Conservation (phyloP, 2,113 vertebrate genomes). For the Vicugna pacos region DNA sequence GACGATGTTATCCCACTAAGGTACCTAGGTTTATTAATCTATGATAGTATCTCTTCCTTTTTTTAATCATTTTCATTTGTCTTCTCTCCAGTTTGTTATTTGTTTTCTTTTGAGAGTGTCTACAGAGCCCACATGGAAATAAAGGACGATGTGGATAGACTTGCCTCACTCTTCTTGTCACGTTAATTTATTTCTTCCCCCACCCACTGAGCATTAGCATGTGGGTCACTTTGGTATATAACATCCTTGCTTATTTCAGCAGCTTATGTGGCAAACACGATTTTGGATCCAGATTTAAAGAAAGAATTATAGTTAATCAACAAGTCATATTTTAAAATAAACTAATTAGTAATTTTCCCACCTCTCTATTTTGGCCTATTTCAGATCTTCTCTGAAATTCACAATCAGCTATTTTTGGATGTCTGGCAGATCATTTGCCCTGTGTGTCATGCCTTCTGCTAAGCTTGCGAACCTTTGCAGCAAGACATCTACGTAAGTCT, state of each 20-base stretch:
- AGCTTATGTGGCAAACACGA: neutral
- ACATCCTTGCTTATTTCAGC: neutral
- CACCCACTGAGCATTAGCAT: neutral
- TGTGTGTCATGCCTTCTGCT: slow-evolving; percentile 34
- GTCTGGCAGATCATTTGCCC: neutral
- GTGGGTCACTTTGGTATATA: slow-evolving; percentile 6
- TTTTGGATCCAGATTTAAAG: slow-evolving; percentile 33
- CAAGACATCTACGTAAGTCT: neutral
- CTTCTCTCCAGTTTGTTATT: neutral
- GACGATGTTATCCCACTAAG: neutral
- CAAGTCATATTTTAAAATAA: slow-evolving; percentile 63
- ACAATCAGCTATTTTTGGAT: slow-evolving; percentile 47
- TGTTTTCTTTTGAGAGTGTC: neutral
- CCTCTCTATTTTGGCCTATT: slow-evolving; percentile 38
- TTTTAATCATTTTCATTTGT: slow-evolving; percentile 45
- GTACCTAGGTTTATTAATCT: neutral
- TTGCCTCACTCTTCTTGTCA: neutral
- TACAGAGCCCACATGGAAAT: neutral
- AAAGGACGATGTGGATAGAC: neutral
- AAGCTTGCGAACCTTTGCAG: slow-evolving; percentile 20
- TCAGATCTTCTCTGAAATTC: slow-evolving; percentile 32
- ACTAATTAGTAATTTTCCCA: slow-evolving; percentile 48
- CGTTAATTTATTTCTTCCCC: neutral
- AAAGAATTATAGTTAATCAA: slow-evolving; percentile 50
- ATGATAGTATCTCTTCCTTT: neutral